Evolutionary conservation across 1,140 invertebrate species (phyloP).

Genomic region (Philopotamus ludificatus): DNA sequence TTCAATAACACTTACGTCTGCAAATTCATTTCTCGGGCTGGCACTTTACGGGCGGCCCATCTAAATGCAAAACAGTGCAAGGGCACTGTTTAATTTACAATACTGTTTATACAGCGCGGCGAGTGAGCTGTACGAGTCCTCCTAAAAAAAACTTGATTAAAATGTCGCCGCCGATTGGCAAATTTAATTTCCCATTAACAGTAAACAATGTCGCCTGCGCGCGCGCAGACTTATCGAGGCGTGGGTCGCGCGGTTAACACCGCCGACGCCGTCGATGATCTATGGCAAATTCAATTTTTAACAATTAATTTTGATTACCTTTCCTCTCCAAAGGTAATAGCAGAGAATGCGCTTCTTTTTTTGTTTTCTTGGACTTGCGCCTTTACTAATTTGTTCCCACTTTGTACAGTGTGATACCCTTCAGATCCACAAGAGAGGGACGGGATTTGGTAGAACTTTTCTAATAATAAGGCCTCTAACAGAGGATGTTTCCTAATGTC

Average conservation of each 20-base stretch:
- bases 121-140: slow-evolving; percentile 9
- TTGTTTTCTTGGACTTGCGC: no score
- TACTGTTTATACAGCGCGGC: neutral
- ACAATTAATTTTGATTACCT: no score
- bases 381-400: no score
- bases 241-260: slow-evolving; percentile 2
- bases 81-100: neutral
- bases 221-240: slow-evolving; percentile 31
- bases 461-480: no score
- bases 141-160: slow-evolving; percentile 36
- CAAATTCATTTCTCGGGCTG: neutral
- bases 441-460: no score
- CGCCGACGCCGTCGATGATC: neutral
- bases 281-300: no score
- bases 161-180: slow-evolving; percentile 35
- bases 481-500: no score
- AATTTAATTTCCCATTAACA: slow-evolving; percentile 38
- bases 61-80: neutral
- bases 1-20: neutral
- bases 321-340: no score
- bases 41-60: neutral
- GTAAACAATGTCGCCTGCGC: slow-evolving; percentile 29
- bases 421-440: no score
- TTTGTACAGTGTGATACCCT: no score
- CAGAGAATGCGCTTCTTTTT: no score